Conservation (phyloP, 2,888 invertebrate species). For the Clusia tigrina region DNA sequence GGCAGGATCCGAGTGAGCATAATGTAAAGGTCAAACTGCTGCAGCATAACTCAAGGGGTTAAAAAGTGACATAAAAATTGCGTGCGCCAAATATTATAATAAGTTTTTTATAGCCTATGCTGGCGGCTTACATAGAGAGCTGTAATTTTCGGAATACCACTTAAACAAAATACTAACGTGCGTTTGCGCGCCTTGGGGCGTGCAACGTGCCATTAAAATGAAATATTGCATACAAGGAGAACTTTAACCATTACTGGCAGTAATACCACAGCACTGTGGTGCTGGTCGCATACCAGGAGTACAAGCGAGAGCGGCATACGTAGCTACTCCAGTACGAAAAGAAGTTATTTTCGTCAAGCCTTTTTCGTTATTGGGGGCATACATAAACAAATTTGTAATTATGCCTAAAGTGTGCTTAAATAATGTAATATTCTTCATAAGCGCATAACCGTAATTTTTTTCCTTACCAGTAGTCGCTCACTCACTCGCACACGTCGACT, state of each 20-base stretch:
- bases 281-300: no score
- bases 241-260: slow-evolving; percentile 12
- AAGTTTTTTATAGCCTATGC: no score
- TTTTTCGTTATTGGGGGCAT: not conserved
- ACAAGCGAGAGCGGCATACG: not conserved
- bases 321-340: not conserved
- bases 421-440: no score
- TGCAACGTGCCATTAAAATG: slow-evolving; percentile 24
- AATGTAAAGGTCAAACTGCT: not conserved
- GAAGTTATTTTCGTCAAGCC: not conserved
- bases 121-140: not conserved
- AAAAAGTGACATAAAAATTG: not conserved
- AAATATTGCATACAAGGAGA: slow-evolving; percentile 21
- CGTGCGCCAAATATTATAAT: slow-evolving; percentile 9
- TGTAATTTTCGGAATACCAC: slow-evolving; percentile 1
- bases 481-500: no score
- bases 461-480: no score
- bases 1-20: not conserved
- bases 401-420: slow-evolving; percentile 1
- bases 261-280: slow-evolving; percentile 9
- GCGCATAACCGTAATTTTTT: no score
- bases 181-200: slow-evolving; percentile 23
- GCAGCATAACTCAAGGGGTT: slow-evolving; percentile 1
- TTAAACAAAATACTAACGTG: slow-evolving; percentile 15
- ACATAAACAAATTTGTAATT: slow-evolving; percentile 7